Base-by-base conservation (phyloP, 2,113 vertebrate species). In the Phyllopteryx taeniolatus region DNA sequence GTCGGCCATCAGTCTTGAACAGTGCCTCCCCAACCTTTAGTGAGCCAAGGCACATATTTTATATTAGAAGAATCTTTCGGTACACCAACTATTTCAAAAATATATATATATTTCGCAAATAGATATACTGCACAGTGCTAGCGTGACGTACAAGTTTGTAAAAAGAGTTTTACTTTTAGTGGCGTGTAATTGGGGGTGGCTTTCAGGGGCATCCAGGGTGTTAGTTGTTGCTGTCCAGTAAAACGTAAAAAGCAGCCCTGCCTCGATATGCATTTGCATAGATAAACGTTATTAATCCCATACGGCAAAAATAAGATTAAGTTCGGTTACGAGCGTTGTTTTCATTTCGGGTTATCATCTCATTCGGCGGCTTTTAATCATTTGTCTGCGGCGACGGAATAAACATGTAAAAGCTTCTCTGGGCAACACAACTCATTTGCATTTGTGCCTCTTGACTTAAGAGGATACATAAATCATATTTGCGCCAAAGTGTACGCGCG, bases 381-480 rank as follows among this genome's bases (percentile, higher is more conserved):
- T 33, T 17, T 35, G 59, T 61, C 59, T 33, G 59, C 59, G 59
- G 31, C 31, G 31, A 17, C 35, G 59, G 59, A 61, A 61, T 61
- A 61, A 61, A 61, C 15, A 35, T 12, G 59, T 35, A 61, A 61
- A 61, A 61, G 59, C 59, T 61, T 61, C 14, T 61, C 6, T 9
- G 33, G 33, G 59, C 59, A 61, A 61, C 15, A 51, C 12, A 65
- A 79, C 67, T 76, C 35, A 86, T 90, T 87, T 88, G 76, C 86
- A 91, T 88, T 76, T 72, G 79, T 83, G 67, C 79, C 78, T 86
- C 85, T 82, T 74, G 81, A 87, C 82, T 80, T 79, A 83, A 86
- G 83, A 83, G 79, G 78, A 78, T 71, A 43, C 78, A 85, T 87
- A 89, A 90, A 90, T 88, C 84, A 80, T 78, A 22, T 49, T 72